Percentiles rank a stretch among this genome's conserved stretches.
These are phyloP conservation scores for Grapholita molesta DNA, from an alignment of 1,140 invertebrate species.

Conservation along the genomic window DNA sequence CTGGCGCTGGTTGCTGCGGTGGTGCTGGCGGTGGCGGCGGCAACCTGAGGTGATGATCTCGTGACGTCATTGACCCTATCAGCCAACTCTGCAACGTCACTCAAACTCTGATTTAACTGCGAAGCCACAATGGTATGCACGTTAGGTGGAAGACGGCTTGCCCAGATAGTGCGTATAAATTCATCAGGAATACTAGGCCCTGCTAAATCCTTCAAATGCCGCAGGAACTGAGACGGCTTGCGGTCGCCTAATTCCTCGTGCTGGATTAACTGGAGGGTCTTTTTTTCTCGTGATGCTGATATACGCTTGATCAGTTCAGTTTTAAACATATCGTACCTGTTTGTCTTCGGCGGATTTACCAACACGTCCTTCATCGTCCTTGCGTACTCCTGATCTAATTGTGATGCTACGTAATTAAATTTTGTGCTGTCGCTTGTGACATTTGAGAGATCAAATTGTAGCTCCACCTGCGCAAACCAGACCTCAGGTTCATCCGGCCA, in stretches of 20 bases:
- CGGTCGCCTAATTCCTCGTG: slow-evolving; percentile 29
- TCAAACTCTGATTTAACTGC: background rate
- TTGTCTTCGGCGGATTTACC: slow-evolving; percentile 13
- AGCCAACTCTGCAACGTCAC: background rate
- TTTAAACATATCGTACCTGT: slow-evolving; percentile 38
- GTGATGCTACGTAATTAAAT: slow-evolving; percentile 26
- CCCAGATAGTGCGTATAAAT: slow-evolving; percentile 27
- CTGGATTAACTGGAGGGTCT: slow-evolving; percentile 18
- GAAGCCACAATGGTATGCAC: background rate
- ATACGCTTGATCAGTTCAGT: slow-evolving; percentile 33
- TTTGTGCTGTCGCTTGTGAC: slow-evolving; percentile 38
- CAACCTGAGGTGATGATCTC: background rate
- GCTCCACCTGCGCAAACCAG: slow-evolving; percentile 31
- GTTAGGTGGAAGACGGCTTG: background rate
- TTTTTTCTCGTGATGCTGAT: slow-evolving; percentile 27
- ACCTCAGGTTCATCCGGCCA: background rate
- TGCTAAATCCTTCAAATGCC: slow-evolving; percentile 10
- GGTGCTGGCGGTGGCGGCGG: background rate
- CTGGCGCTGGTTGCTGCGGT: background rate
- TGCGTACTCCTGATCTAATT: slow-evolving; percentile 19
- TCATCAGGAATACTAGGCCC: slow-evolving; percentile 17
- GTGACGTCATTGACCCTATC: slow-evolving; percentile 2
- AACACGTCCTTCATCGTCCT: slow-evolving; percentile 25
- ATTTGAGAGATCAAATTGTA: slow-evolving; percentile 22
- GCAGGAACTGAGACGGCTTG: slow-evolving; percentile 33